phyloP scores from a whole-genome alignment of 2,797 vertebrate genomes.

The Onychomys torridus region DNA sequence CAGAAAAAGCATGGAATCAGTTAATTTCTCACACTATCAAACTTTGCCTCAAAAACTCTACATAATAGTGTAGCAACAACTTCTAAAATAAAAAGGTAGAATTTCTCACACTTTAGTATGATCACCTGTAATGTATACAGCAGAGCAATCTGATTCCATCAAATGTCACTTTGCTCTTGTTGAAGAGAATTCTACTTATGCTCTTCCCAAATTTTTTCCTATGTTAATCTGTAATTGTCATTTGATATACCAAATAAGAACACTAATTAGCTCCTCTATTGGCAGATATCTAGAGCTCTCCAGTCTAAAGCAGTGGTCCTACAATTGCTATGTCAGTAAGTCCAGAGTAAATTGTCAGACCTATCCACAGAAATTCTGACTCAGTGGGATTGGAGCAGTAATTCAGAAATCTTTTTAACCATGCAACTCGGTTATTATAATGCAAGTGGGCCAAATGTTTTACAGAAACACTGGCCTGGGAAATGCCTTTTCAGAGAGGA shows the following conservation, averaged over 20 bases:
- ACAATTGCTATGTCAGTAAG: neutral
- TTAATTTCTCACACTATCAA: neutral
- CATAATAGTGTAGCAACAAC: neutral
- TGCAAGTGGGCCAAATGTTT: neutral
- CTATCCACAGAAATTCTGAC: neutral
- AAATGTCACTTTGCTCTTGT: neutral
- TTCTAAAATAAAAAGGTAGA: neutral
- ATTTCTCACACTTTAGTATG: neutral
- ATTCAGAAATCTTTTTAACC: slow-evolving; percentile 39
- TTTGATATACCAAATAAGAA: slow-evolving; percentile 26
- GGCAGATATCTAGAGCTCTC: neutral
- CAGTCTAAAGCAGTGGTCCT: neutral
- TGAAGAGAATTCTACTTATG: neutral
- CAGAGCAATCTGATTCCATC: neutral
- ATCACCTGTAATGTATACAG: neutral
- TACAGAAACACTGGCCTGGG: neutral
- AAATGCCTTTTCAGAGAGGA: neutral
- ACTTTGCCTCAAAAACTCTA: neutral
- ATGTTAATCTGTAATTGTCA: neutral
- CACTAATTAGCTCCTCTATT: neutral
- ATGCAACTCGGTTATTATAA: neutral
- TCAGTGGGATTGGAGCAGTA: neutral
- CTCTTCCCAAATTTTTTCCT: slow-evolving; percentile 31
- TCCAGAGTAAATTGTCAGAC: neutral
- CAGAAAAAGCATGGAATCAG: neutral